Base-by-base conservation (phyloP, 2,888 invertebrate genomes). In the Chloroclysta siterata region DNA sequence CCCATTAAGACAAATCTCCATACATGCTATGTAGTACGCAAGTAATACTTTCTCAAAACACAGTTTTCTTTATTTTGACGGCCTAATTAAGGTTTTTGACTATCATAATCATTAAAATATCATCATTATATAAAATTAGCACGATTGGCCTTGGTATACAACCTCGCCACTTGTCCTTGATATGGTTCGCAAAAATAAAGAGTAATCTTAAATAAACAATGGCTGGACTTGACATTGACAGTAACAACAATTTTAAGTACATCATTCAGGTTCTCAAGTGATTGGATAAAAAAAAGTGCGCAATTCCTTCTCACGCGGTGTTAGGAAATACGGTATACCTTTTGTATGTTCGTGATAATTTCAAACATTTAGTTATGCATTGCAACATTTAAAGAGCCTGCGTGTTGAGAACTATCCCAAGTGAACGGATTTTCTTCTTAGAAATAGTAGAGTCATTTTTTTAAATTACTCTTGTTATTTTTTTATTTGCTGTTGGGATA, bases 201-300 rank as follows among this genome's bases (percentile, higher is more conserved):
- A 68, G 68, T 64, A 57, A 55, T 55, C 48, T 15, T 22, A 36
- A 54, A 39, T 52, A 46, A 53, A 68, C 68, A 70, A 71, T 63
- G 53, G 62, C 53, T 68, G 65, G 56, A 64, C 68, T 68, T 72
- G 72, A 68, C 70, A 72, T 70, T 72, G 70, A 53, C 48, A 68
- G 46, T 48, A 48, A 53, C 62, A 48, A 56, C 61, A 60, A 68
- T 66, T 68, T 63, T 57, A 58, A 62, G 61, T 41, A 52, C 63
- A 47, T 55, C 46, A 61, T 51, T 55, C 46, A 53, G 54, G 17
- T 57, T 57, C 62, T 65, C 60, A 57, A 61, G 58, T 59, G 60
- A 58, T 60, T 33, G 53, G 29, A 33, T 53, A 39, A 33, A 47
- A 15, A 33, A 64, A 51, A 58, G 52, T 64, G 58, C 8, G 57